Percentiles rank a stretch among this genome's conserved stretches.
These are phyloP conservation scores for Protodeltote pygarga DNA, from an alignment of 2,888 invertebrate genomes.

Conservation along the genomic window DNA sequence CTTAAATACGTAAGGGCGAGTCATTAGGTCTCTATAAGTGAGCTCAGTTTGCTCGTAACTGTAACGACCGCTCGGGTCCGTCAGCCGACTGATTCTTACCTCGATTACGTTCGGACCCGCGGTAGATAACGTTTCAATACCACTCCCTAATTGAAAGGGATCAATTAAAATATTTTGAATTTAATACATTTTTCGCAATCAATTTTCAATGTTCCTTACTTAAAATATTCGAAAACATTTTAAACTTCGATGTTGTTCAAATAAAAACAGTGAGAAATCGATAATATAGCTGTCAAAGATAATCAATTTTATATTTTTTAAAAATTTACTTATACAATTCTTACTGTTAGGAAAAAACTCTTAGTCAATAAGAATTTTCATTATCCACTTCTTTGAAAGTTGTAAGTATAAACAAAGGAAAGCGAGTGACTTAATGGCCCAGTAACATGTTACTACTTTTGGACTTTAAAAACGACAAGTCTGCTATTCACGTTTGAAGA, in stretches of 20 bases:
- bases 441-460: constrained; percentile 37
- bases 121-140: constrained; percentile 49
- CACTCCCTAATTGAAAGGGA: constrained; percentile 44
- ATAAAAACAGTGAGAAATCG: not conserved
- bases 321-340: too few species aligned
- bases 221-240: too few species aligned
- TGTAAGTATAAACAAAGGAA: constrained; percentile 30
- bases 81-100: constrained; percentile 44
- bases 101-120: constrained; percentile 44
- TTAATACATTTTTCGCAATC: constrained; percentile 33
- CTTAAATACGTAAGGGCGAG: constrained; percentile 18
- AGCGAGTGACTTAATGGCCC: constrained; percentile 40
- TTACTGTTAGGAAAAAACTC: constrained; percentile 5
- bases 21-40: constrained; percentile 52
- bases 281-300: too few species aligned
- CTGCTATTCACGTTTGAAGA: constrained; percentile 25
- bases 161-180: constrained; percentile 46
- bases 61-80: constrained; percentile 37
- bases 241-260: too few species aligned
- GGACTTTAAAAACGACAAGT: constrained; percentile 34
- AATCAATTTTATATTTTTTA: too few species aligned
- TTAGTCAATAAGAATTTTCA: not conserved
- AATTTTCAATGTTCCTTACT: constrained; percentile 15
- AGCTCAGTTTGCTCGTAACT: constrained; percentile 42
- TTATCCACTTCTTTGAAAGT: constrained; percentile 29